These are phyloP conservation scores for Streptopelia turtur DNA, from an alignment of 2,797 vertebrate species.

Conservation along the genomic window DNA sequence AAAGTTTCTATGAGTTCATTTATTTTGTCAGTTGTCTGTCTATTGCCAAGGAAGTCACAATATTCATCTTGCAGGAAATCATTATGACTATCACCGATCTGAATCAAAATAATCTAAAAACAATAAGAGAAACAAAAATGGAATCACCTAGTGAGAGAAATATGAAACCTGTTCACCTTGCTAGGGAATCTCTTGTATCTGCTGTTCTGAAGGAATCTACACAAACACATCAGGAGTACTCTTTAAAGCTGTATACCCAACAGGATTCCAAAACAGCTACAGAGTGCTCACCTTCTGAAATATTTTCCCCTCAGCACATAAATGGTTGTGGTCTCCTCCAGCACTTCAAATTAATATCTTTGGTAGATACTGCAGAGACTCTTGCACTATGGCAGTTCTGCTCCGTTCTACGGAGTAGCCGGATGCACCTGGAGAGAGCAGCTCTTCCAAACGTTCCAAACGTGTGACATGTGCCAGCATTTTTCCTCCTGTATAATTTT, in stretches of 20 bases:
- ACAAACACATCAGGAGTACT: conserved; percentile 21
- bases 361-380: conserved; percentile 49
- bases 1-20: background rate
- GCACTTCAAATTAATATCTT: conserved; percentile 48
- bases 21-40: background rate
- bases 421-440: background rate
- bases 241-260: conserved; percentile 24
- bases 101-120: conserved; percentile 22
- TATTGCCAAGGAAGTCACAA: conserved; percentile 5
- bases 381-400: background rate
- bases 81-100: background rate
- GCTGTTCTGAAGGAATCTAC: background rate
- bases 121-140: background rate
- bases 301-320: background rate
- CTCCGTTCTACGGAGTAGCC: background rate
- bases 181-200: background rate
- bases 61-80: conserved; percentile 13
- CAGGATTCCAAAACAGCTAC: background rate
- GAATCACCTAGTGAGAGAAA: conserved; percentile 1
- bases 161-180: background rate
- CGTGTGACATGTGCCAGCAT: background rate
- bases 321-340: background rate
- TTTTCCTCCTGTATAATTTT: background rate
- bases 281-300: conserved; percentile 1
- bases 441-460: background rate